Percentiles rank a stretch among this genome's conserved stretches.
phyloP scores from a whole-genome alignment of 2,113 vertebrate genomes.

The Mesitornis unicolor region DNA sequence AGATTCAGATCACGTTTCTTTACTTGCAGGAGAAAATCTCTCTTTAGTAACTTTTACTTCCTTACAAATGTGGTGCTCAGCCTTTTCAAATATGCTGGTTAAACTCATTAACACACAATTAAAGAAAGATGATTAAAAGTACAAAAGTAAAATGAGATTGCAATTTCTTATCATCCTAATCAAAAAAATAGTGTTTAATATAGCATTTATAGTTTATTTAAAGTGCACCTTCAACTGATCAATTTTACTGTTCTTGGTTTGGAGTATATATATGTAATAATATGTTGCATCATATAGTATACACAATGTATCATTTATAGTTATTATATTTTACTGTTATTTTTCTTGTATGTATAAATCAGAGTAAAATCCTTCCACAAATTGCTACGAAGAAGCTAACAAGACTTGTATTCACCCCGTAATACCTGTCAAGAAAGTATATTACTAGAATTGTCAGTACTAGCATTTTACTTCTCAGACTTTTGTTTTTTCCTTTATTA shows the following conservation, averaged over 20 bases:
- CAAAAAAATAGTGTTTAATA: neutral
- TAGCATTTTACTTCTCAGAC: neutral
- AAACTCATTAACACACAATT: neutral
- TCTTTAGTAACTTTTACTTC: neutral
- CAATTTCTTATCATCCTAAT: neutral
- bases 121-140: constrained; percentile 1
- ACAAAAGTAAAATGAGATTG: neutral
- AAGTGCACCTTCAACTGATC: neutral
- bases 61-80: neutral
- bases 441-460: neutral
- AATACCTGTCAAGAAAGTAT: neutral
- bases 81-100: neutral
- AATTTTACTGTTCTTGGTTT: neutral
- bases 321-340: neutral
- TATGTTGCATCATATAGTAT: neutral
- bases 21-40: neutral
- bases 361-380: neutral
- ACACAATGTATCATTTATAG: neutral
- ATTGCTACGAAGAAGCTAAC: neutral
- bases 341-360: neutral
- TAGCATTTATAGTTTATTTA: neutral
- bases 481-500: neutral
- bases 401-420: neutral
- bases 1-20: neutral
- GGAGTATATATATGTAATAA: fast-evolving